Percentiles rank a stretch among this genome's conserved stretches.
Conservation (phyloP, 2,797 vertebrate species). For the Cirrhinus mrigala region DNA sequence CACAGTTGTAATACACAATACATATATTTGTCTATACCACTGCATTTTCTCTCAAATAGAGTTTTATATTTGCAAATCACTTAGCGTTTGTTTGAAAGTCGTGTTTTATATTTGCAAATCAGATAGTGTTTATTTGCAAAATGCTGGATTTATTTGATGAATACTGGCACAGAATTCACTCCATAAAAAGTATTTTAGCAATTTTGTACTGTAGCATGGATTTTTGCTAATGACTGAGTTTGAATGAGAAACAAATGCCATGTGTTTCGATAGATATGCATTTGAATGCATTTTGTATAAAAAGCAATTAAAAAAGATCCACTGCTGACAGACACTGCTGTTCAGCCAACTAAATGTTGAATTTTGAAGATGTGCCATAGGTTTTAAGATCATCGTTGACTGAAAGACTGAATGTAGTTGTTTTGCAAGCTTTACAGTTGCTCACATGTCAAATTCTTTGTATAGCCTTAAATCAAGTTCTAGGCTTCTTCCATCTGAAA, state of each 20-base stretch:
- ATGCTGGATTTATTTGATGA: no score
- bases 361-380: background rate
- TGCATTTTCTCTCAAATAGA: no score
- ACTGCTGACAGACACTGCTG: constrained; percentile 25
- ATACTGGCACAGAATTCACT: no score
- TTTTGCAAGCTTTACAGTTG: background rate
- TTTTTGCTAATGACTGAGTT: background rate
- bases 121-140: no score
- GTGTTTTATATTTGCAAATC: no score
- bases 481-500: background rate
- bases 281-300: background rate
- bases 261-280: background rate
- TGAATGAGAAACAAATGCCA: background rate
- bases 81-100: no score
- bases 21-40: no score
- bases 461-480: background rate
- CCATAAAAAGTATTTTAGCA: no score
- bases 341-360: background rate
- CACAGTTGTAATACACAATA: no score
- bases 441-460: background rate
- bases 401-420: background rate
- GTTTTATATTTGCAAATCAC: no score
- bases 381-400: background rate
- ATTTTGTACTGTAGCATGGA: no score
- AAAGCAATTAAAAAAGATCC: constrained; percentile 22